These are phyloP conservation scores for Hippocampus kuda DNA, from an alignment of 2,797 vertebrate species.

Conservation along the genomic window DNA sequence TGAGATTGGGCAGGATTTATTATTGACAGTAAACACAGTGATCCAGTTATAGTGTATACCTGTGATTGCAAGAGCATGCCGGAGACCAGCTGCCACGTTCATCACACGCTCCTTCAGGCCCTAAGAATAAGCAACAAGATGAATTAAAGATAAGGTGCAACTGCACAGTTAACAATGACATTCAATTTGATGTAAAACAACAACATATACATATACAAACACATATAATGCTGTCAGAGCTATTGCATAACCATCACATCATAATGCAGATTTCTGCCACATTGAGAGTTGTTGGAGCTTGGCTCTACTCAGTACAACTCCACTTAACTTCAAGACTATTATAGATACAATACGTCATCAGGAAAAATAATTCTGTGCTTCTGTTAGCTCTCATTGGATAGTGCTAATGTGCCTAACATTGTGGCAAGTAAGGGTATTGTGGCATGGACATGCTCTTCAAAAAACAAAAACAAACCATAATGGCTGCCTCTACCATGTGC, in stretches of 20 bases:
- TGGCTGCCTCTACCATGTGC: neutral
- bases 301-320: no score
- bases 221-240: no score
- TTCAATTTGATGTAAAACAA: neutral
- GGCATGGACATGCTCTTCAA: no score
- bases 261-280: no score
- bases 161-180: neutral
- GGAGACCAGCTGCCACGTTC: constrained; percentile 80
- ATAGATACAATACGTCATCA: no score
- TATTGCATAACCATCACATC: no score
- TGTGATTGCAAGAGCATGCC: constrained; percentile 80
- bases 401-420: no score
- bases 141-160: neutral
- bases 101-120: constrained; percentile 67
- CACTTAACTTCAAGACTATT: no score
- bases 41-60: constrained; percentile 47
- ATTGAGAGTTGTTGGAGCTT: no score
- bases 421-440: no score
- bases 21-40: neutral
- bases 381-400: neutral
- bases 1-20: constrained; percentile 5
- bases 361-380: neutral
- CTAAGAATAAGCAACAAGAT: constrained; percentile 49
- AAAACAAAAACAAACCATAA: neutral
- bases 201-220: no score